These are phyloP conservation scores for Cephus sareptanus DNA, from an alignment of 2,888 invertebrate species.

Conservation along the genomic window DNA sequence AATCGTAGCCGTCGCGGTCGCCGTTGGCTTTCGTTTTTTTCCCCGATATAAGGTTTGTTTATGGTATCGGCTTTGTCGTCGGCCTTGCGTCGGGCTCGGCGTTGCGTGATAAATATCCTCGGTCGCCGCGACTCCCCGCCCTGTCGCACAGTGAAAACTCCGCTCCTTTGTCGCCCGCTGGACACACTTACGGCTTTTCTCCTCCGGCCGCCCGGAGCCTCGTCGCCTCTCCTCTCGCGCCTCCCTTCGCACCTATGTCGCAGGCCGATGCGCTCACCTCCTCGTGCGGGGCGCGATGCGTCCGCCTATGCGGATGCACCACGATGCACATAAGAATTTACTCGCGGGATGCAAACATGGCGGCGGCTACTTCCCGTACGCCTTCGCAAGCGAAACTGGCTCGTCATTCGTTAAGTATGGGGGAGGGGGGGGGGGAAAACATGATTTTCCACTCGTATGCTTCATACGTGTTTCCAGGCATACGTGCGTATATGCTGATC, in stretches of 20 bases:
- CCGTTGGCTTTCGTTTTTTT: background rate
- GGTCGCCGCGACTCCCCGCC: background rate
- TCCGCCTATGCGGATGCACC: background rate
- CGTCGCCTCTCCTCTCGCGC: background rate
- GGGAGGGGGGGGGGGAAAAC: background rate
- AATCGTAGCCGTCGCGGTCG: background rate
- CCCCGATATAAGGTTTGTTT: background rate
- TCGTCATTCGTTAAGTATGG: background rate
- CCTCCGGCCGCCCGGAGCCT: no score
- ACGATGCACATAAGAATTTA: background rate
- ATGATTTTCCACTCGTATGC: no score
- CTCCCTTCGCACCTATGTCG: background rate
- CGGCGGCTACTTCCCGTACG: background rate
- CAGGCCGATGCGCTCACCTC: background rate
- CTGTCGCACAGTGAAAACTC: background rate
- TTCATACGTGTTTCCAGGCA: no score
- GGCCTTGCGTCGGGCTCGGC: background rate
- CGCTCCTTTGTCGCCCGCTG: background rate
- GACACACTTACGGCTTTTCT: background rate
- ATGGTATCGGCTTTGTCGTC: background rate
- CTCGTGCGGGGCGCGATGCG: background rate
- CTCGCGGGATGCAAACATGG: background rate
- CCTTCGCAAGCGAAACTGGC: background rate
- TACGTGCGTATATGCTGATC: no score
- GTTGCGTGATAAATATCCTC: background rate